Evolutionary conservation across 2,797 vertebrate species (phyloP).

Genomic region (Thunnus albacares): DNA sequence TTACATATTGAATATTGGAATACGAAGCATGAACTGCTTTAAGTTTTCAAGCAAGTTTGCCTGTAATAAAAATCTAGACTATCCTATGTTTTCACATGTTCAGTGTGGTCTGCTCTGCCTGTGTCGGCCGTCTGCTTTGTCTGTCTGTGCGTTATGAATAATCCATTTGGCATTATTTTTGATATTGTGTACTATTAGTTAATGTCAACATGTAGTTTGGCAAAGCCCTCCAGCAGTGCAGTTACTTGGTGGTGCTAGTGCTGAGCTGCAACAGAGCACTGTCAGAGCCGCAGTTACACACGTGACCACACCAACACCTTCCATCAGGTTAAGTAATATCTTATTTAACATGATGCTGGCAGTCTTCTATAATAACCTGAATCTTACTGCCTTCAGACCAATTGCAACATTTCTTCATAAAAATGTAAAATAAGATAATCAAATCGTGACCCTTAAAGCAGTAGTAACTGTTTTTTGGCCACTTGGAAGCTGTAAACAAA

Average conservation of each 20-base stretch:
- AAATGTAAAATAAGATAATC: no score
- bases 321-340: not conserved
- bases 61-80: slow-evolving; percentile 67
- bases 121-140: slow-evolving; percentile 54
- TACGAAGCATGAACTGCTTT: no score
- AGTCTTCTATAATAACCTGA: no score
- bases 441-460: no score
- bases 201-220: not conserved
- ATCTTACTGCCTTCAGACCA: no score
- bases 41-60: no score
- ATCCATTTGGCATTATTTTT: not conserved
- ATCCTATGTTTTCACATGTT: slow-evolving; percentile 77
- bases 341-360: not conserved
- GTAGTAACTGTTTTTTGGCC: no score
- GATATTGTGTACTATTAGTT: not conserved
- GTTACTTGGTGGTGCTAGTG: not conserved
- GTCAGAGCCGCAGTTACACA: not conserved
- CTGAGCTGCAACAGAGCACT: not conserved
- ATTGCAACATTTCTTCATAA: no score
- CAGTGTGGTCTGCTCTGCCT: slow-evolving; percentile 74
- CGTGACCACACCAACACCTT: not conserved
- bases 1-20: no score
- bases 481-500: no score
- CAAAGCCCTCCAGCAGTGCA: no score
- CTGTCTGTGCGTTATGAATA: slow-evolving; percentile 45